Percentiles rank a stretch among this genome's conserved stretches.
Conservation (phyloP, 2,888 invertebrate genomes). For the Campoletis raptor region DNA sequence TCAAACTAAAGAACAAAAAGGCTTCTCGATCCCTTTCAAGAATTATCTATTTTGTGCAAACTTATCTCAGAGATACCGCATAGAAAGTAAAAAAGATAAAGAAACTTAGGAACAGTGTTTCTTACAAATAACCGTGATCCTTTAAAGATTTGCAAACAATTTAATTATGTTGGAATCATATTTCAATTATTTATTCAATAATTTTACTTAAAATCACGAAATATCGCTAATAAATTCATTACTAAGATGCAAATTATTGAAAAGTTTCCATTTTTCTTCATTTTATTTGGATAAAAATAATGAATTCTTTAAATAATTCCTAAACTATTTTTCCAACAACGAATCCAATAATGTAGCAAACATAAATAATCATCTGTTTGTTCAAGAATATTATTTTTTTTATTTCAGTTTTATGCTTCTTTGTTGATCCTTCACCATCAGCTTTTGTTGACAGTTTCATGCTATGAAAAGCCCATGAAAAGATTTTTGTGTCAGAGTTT, state of each 20-base stretch:
- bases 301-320: too few relatives aligned
- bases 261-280: background rate
- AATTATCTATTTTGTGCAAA: slow-evolving; percentile 60
- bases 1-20: background rate
- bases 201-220: too few relatives aligned
- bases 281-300: too few relatives aligned
- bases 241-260: background rate
- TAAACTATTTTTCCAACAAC: too few relatives aligned
- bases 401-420: background rate
- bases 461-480: background rate
- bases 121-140: background rate
- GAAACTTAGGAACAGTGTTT: background rate
- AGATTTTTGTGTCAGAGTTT: background rate
- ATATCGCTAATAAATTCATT: too few relatives aligned
- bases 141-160: background rate
- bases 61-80: slow-evolving; percentile 56
- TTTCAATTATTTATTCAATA: too few relatives aligned
- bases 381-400: background rate
- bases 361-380: background rate
- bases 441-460: too few relatives aligned
- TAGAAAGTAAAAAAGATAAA: slow-evolving; percentile 34
- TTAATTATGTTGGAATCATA: background rate
- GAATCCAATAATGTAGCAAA: background rate
- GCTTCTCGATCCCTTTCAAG: slow-evolving; percentile 36
- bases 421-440: background rate